A percentile compares a stretch with the other conserved stretches of the same genome.
Conservation (phyloP, 2,888 invertebrate species). For the Dasypolia templi region DNA sequence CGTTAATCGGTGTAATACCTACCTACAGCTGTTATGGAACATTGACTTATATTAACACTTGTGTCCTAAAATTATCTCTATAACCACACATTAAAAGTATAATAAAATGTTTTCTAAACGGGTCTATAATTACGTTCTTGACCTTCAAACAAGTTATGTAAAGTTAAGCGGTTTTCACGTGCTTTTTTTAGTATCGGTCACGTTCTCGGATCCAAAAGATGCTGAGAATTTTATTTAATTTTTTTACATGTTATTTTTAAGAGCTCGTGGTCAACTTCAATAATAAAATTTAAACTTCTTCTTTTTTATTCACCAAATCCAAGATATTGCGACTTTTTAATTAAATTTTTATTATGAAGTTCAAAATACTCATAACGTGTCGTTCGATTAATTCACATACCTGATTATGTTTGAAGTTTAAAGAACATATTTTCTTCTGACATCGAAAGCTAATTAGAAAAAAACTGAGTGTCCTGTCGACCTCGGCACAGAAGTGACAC, state of each 20-base stretch:
- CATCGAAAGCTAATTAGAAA: too few species aligned
- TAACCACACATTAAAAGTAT: not conserved
- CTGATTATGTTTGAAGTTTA: too few species aligned
- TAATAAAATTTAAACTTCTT: too few species aligned
- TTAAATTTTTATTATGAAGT: too few species aligned
- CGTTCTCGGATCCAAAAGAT: not conserved
- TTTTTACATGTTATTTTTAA: not conserved
- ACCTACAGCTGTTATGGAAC: not conserved
- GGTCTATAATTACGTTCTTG: not conserved
- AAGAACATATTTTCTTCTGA: too few species aligned
- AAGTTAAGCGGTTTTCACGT: not conserved
- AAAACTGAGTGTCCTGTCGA: too few species aligned
- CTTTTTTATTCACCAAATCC: not conserved
- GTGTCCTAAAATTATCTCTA: not conserved
- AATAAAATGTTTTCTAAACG: not conserved
- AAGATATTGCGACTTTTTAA: not conserved
- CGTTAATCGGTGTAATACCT: not conserved
- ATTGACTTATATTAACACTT: constrained; percentile 11
- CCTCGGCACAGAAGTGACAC: too few species aligned
- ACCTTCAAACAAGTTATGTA: constrained; percentile 35
- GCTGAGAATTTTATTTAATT: not conserved
- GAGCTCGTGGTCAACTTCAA: not conserved
- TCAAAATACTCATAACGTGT: not conserved
- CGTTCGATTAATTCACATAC: too few species aligned
- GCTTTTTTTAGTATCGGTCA: not conserved